Evolutionary conservation across 2,888 invertebrate genomes (phyloP).

Genomic region (Cacoxenus indagator): DNA sequence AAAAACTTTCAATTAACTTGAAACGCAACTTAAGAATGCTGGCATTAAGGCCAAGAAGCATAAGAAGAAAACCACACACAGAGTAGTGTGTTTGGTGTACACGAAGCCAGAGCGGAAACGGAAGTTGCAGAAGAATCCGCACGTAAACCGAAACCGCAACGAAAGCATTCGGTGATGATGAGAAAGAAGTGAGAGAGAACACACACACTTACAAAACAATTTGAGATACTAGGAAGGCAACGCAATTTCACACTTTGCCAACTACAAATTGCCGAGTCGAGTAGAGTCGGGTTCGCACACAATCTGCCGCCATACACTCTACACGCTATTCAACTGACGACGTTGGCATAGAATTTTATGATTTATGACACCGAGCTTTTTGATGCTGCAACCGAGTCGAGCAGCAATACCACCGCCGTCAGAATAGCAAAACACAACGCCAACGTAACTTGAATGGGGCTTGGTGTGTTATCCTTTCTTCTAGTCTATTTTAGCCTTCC

Average conservation of each 20-base stretch:
- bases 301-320: background rate
- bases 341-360: conserved; percentile 56
- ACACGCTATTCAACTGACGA: conserved; percentile 59
- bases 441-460: conserved; percentile 8
- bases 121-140: background rate
- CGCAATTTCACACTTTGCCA: conserved; percentile 63
- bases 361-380: conserved; percentile 47
- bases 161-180: background rate
- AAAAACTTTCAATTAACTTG: conserved; percentile 21
- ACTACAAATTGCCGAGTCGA: conserved; percentile 58
- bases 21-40: conserved; percentile 3
- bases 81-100: background rate
- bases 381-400: background rate
- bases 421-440: background rate
- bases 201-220: conserved; percentile 50
- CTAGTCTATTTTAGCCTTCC: conserved; percentile 6
- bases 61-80: background rate
- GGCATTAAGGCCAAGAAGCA: background rate
- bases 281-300: background rate
- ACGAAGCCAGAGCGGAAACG: background rate
- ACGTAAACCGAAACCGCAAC: background rate
- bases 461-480: conserved; percentile 21
- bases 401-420: background rate
- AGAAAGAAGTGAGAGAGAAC: conserved; percentile 12
- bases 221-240: conserved; percentile 43